Conservation (phyloP, 2,888 invertebrate genomes). For the Camponotus fellah region DNA sequence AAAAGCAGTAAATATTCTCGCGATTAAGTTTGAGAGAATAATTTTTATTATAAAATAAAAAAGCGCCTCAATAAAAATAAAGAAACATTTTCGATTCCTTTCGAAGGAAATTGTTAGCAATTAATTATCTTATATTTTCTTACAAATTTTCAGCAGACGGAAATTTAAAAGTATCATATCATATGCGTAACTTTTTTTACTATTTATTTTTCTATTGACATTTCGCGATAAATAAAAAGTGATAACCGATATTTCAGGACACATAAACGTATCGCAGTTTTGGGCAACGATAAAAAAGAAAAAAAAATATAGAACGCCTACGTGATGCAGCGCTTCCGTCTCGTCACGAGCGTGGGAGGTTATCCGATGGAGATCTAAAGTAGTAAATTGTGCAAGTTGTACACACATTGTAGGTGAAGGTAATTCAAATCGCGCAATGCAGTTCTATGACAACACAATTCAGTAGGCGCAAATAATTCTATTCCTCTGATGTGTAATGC, state of each 20-base stretch:
- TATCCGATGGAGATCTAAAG: slow-evolving; percentile 68
- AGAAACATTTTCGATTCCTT: neutral
- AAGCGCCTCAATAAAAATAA: neutral
- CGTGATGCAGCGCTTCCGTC: slow-evolving; percentile 57
- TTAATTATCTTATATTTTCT: no score
- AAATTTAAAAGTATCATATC: neutral
- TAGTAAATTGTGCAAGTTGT: slow-evolving; percentile 68
- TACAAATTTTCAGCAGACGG: neutral
- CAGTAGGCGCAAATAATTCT: slow-evolving; percentile 70
- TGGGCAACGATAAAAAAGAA: slow-evolving; percentile 24
- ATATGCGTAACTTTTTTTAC: neutral
- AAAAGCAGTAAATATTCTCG: neutral
- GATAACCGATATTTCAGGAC: neutral
- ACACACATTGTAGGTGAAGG: slow-evolving; percentile 44
- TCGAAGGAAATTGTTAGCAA: neutral
- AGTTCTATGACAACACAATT: slow-evolving; percentile 65
- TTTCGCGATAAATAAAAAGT: neutral
- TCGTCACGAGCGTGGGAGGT: slow-evolving; percentile 66
- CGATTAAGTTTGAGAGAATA: neutral
- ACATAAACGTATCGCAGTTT: slow-evolving; percentile 1
- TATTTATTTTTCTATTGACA: neutral
- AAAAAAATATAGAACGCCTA: slow-evolving; percentile 17
- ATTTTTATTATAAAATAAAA: slow-evolving; percentile 14
- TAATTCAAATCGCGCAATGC: slow-evolving; percentile 69
- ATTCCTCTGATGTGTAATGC: slow-evolving; percentile 64